phyloP scores from a whole-genome alignment of 1,140 invertebrate species.

The Platyscapa corneri region DNA sequence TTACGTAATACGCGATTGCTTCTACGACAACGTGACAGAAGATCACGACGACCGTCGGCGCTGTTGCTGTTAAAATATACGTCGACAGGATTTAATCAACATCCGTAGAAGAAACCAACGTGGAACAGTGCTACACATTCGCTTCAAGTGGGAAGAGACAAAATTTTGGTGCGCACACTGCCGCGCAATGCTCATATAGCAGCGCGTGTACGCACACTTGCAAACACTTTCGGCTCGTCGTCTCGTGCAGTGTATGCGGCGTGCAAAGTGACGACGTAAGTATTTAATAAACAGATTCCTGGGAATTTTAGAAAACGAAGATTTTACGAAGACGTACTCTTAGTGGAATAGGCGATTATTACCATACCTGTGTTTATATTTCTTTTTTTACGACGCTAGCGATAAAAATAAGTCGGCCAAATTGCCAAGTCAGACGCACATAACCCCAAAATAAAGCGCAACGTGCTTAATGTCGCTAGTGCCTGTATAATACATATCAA shows the following conservation, averaged over 20 bases:
- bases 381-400: neutral
- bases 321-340: neutral
- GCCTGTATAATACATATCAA: neutral
- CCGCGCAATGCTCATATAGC: neutral
- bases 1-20: constrained; percentile 35
- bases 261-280: neutral
- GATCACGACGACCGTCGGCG: constrained; percentile 3
- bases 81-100: neutral
- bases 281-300: neutral
- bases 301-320: neutral
- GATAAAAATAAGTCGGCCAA: neutral
- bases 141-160: neutral
- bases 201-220: neutral
- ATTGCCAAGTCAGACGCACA: constrained; percentile 33
- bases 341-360: neutral
- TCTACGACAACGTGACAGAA: neutral
- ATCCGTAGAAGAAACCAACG: neutral
- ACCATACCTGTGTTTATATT: neutral
- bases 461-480: constrained; percentile 27
- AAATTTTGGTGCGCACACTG: constrained; percentile 11
- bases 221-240: neutral
- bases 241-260: constrained; percentile 3
- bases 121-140: neutral
- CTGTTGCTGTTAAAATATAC: constrained; percentile 10
- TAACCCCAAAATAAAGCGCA: constrained; percentile 39